These are phyloP conservation scores for Spinus pinus DNA, from an alignment of 2,797 vertebrate genomes.

Conservation along the genomic window DNA sequence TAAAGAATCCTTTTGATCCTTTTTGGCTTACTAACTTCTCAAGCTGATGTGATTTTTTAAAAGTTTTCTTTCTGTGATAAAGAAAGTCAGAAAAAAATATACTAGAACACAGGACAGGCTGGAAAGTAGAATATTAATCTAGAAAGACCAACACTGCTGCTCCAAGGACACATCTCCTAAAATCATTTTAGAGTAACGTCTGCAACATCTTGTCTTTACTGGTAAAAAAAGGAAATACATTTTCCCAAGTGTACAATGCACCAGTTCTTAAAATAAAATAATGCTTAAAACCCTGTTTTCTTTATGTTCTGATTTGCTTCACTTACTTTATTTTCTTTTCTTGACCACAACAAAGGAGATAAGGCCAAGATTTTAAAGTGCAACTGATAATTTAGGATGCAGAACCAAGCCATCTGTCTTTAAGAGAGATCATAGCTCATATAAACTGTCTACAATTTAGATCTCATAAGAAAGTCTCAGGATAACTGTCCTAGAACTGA, in stretches of 20 bases:
- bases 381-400: not conserved
- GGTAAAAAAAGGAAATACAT: not conserved
- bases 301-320: not conserved
- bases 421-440: not conserved
- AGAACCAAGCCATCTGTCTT: not conserved
- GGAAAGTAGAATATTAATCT: not conserved
- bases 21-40: not conserved
- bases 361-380: not conserved
- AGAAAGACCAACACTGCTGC: not conserved
- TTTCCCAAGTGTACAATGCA: not conserved
- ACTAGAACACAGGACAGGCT: not conserved
- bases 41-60: not conserved
- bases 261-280: not conserved
- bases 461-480: not conserved
- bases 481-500: not conserved
- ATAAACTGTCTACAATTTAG: not conserved
- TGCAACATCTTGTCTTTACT: not conserved
- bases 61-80: not conserved
- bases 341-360: not conserved
- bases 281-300: not conserved
- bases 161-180: not conserved
- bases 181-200: not conserved
- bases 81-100: not conserved
- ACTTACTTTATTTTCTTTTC: not conserved
- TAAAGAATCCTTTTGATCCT: not conserved